Base-by-base conservation (phyloP, 2,797 vertebrate genomes). In the Huso huso region DNA sequence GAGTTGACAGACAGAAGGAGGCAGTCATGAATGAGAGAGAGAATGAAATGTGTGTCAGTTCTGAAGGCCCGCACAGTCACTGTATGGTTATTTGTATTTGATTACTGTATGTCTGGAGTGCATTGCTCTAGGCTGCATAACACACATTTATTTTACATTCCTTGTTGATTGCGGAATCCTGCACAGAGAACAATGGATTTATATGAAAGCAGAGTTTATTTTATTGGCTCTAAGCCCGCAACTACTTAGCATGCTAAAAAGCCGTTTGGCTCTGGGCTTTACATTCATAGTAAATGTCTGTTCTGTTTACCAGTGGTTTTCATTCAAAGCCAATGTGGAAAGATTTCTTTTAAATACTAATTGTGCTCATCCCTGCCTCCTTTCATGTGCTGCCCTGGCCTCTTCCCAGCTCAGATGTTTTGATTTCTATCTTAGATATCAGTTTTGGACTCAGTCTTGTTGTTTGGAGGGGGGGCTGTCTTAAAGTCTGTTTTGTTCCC, bases 111-210 rank as follows among this genome's bases (percentile, higher is more conserved):
- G 77, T 85, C 82, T 84, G 75, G 73, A 72, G 78, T 82, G 75
- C 73, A 76, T 69, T 74, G 73, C 62, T 72, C 72, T 75, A 78
- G 73, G 71, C 79, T 74, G 75, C 79, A 73, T 80, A 77, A 78
- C 79, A 82, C 85, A 86, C 81, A 63, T 73, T 37, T 78, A 86
- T 72, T 84, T 73, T 76, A 83, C 86, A 86, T 88, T 89, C 86
- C 81, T 79, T 59, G 74, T 80, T 87, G 86, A 90, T 89, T 88
- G 84, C 84, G 80, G 82, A 86, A 85, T 86, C 81, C 77, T 84
- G 80, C 77, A 81, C 77, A 68, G 71, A 66, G 70, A 86, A 86
- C 81, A 84, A 85, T 83, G 77, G 79, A 73, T 58, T 58, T 58
- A 58, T 83, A 75, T 75, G 72, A 80, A 76, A 78, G 83, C 71